Base-by-base conservation (phyloP, 2,888 invertebrate species). In the Lottia gigantea region DNA sequence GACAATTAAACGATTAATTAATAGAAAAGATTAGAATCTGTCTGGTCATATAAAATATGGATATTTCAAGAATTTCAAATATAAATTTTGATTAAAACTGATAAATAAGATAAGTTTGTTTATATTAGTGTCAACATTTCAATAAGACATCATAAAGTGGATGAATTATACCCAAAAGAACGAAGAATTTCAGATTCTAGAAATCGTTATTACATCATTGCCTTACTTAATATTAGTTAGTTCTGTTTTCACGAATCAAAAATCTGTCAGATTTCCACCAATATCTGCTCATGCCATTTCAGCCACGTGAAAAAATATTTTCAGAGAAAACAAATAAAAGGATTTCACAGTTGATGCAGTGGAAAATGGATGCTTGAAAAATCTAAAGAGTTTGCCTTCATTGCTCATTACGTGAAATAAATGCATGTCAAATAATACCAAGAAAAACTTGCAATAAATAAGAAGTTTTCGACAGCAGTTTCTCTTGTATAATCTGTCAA, bases 261-360 rank as follows among this genome's bases (percentile, higher is more conserved):
- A 55, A 55, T 55, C 55, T 55, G 55, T 23, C 55, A 55, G 19
- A 55, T 55, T 55, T 55, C 55, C 23, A 55, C 55, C 55, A 55
- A 55, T 55, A 55, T 55, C 55, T 55, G 55, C 55, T 55, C 55
- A 23, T 23, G 55, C 55, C 55, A 55, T 55, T 55, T 55, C 55
- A 55, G 55, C 55, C 55, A 55, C 55, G 55, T 55, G 55, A 55
- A 55, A 55, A 55, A 55, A 55, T 55, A 55, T 55, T 55, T 55
- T 55, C 19, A 23, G 19, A 55, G 55, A 55, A 55, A 55, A 55
- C 55, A 55, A 55, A 55, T 55, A 55, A 55, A 55, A 55, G 19
- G 19, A 55, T 55, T 40, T 40, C 40, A 11, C 40, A 40, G 40
- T 40, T 40, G 40, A 40, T 40, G 40, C 40, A 40, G 40, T 40